phyloP scores from a whole-genome alignment of 2,113 vertebrate species.

The Nothocercus nigrocapillus region DNA sequence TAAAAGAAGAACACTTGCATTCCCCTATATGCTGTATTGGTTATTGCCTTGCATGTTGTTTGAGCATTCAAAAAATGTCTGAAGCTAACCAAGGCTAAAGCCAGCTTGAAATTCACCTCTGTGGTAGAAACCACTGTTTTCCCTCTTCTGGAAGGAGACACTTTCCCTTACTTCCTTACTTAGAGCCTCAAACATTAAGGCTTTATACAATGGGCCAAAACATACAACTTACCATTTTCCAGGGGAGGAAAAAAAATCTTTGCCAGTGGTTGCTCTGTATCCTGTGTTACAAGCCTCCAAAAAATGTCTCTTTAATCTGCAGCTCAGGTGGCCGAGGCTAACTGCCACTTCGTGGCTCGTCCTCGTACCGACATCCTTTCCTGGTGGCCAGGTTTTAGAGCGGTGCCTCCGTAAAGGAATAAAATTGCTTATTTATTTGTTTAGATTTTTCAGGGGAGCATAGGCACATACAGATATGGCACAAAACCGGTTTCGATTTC shows the following conservation, averaged over 20 bases:
- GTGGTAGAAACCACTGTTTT: neutral
- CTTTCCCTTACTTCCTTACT: neutral
- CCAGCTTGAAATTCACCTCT: neutral
- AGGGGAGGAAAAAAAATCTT: neutral
- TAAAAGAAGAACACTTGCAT: neutral
- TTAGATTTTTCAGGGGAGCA: neutral
- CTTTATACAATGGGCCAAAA: conserved; percentile 33
- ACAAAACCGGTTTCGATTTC: neutral
- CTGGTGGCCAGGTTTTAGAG: neutral
- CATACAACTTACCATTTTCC: neutral
- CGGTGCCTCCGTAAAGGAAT: neutral
- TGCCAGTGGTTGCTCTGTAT: conserved; percentile 12
- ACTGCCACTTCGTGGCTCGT: neutral
- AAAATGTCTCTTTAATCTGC: neutral
- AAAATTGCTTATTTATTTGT: neutral
- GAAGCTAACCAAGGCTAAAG: neutral
- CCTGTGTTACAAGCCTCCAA: neutral
- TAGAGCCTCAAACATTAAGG: neutral
- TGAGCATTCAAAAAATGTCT: conserved; percentile 3
- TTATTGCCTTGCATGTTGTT: neutral
- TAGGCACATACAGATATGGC: neutral
- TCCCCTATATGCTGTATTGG: neutral
- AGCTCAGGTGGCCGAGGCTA: neutral
- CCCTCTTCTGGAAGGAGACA: neutral
- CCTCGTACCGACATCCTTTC: neutral